Evolutionary conservation across 2,797 vertebrate species (phyloP), one percentile per base, ranked within the genome.

Genomic region (Gallinago solitaria): DNA sequence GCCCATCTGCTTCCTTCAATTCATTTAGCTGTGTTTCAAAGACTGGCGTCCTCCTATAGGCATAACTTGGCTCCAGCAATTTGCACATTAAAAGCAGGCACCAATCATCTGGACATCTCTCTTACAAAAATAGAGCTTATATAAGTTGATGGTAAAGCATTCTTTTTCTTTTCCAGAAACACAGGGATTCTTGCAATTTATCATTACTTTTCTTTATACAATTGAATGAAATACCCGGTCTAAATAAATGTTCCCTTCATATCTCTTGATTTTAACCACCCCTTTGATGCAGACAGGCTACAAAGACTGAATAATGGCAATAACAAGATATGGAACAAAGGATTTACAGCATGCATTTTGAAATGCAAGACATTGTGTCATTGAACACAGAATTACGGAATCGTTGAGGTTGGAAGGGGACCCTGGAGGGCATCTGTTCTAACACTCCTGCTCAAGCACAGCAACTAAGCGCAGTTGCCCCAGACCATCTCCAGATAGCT

Each of bases 11-110:
- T 74, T 30, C 45, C 83, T 82, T 78, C 27, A 75, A 4, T 8
- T 60, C 15, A 75, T 78, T 74, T 74, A 47, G 12, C 5, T 50
- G 7, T 30, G 12, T 87, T 87, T 64, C 48, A 78, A 60, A 86
- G 33, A 25, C 19, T 20, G 7, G 3, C 63, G 16, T 53, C 9
- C 25, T 71, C 3, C 0, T 43, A 45, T 1, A 11, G 45, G 2
- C 9, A 27, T 12, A 92, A 82, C 11, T 68, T 15, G 5, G 16
- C 14, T 82, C 20, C 47, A 82, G 25, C 1, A 91, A 73, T 61
- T 18, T 89, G 28, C 15, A 45, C 17, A 37, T 11, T 75, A 45
- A 82, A 90, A 84, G 23, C 11, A 73, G 33, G 9, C 50, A 79
- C 23, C 30, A 28, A 27, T 33, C 28, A 45, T 70, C 70, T 79